Evolutionary conservation across 2,113 vertebrate species (phyloP), one percentile per base, ranked within the genome.

Genomic region (Hydrolagus affinis): DNA sequence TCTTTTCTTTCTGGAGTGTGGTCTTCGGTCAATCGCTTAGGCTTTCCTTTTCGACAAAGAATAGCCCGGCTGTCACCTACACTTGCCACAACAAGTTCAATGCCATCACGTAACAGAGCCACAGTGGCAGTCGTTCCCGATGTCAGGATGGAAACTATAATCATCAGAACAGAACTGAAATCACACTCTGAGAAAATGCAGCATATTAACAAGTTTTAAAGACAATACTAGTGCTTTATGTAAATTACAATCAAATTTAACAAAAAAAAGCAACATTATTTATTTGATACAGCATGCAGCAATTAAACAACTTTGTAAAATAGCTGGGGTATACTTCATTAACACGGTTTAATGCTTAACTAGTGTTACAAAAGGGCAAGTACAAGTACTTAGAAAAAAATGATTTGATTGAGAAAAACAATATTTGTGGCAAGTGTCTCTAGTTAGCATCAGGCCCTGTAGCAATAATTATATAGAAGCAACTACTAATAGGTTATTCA

Each of bases 1-100:
- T 98, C 97, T 89, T 97, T 98, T 87, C 98, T 95, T 83, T 99
- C 97, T 0, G 97, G 97, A 11, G 97, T 98, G 87, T 99, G 98
- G 90, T 99, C 98, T 85, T 88, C 93, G n/a, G 98, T 99, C 88
- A 99, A 94, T 88, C 97, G 99, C 86, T 95, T 69, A 28, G 94
- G 94, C 89, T 98, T 98, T 89, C 96, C 96, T 88, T 95, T 98
- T 86, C 97, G 95, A 89, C 97, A 98, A 86, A 99, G 91, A 91
- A 99, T 94, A 85, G 96, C 98, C 0, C 96, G 95, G 88, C 98
- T 99, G 89, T 99, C 98, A 2, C 98, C 98, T 86, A 98, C 97
- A 14, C 97, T 99, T 88, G 90, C 98, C 87, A 98, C 95, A 87
- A 98, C 97, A 91, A 99, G 93, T 90, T 99, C 97, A 28, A 99